These are phyloP conservation scores for Hemicentrotus pulcherrimus DNA, from an alignment of 35 echinoderm and acorn worm species.

Conservation along the genomic window DNA sequence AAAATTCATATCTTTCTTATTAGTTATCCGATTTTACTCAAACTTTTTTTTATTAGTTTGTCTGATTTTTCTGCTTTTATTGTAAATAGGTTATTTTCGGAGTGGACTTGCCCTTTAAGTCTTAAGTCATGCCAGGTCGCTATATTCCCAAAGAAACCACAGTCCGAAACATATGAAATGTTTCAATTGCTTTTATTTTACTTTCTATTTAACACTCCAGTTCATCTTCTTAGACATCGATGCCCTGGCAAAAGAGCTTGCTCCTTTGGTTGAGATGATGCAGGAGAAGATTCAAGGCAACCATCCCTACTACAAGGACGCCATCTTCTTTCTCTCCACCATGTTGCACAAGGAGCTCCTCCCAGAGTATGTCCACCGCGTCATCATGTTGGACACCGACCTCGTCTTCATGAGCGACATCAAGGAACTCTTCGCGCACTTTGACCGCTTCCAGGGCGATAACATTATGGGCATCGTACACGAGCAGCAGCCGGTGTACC, in stretches of 20 bases:
- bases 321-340: constrained; percentile 96
- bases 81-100: too few species aligned
- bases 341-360: constrained; percentile 76
- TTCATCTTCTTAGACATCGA: constrained; percentile 88
- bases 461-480: constrained; percentile 90
- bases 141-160: too few species aligned
- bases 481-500: constrained; percentile 97
- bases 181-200: neutral
- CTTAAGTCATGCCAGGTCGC: too few species aligned
- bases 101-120: too few species aligned
- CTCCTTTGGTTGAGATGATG: constrained; percentile 70
- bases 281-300: constrained; percentile 72
- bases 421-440: constrained; percentile 74
- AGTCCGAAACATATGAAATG: too few species aligned
- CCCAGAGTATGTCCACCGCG: constrained; percentile 71
- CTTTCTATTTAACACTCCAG: constrained; percentile 59
- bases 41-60: too few species aligned
- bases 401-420: constrained; percentile 94
- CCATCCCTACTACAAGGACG: constrained; percentile 93
- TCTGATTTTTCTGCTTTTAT: too few species aligned
- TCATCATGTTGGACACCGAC: constrained; percentile 90
- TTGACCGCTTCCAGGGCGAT: constrained; percentile 69
- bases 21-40: too few species aligned
- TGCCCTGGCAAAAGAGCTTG: constrained; percentile 72
- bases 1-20: too few species aligned